phyloP scores from a whole-genome alignment of 2,797 vertebrate species.

The Labeo calbasu region DNA sequence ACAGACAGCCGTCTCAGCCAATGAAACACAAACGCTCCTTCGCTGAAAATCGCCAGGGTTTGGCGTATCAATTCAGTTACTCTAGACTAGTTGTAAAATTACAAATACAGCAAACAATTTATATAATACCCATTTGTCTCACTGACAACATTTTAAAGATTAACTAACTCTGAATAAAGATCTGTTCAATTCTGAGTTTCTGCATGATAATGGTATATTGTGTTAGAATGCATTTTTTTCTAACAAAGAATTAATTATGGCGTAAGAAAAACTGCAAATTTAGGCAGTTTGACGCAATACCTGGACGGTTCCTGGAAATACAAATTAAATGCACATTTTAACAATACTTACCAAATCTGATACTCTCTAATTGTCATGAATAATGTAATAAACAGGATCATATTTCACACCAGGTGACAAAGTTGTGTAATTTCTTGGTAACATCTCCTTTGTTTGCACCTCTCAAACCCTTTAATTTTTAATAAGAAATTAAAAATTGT shows the following conservation, averaged over 20 bases:
- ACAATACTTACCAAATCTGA: conserved; percentile 8
- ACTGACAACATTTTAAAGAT: not conserved
- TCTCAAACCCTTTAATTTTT: no score
- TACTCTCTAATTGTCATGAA: conserved; percentile 29
- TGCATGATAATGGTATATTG: not conserved
- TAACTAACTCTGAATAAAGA: no score
- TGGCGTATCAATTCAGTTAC: not conserved
- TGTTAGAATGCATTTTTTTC: not conserved
- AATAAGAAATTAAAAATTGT: not conserved
- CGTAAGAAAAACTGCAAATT: not conserved
- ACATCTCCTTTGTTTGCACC: not conserved
- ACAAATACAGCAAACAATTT: not conserved
- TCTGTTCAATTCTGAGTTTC: not conserved
- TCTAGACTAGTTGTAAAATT: not conserved
- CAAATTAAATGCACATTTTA: not conserved
- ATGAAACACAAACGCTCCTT: conserved; percentile 22
- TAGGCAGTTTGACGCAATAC: not conserved
- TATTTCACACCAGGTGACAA: conserved; percentile 30
- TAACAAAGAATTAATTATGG: no score
- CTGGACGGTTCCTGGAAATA: not conserved
- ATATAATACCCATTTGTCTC: not conserved
- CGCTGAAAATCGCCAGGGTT: not conserved
- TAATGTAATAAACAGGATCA: conserved; percentile 29
- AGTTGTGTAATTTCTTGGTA: not conserved
- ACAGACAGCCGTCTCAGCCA: conserved; percentile 25